Evolutionary conservation across 30 jellyfish, hydroid and myxozoan species (phyloP).

Genomic region (Cassiopea andromeda): DNA sequence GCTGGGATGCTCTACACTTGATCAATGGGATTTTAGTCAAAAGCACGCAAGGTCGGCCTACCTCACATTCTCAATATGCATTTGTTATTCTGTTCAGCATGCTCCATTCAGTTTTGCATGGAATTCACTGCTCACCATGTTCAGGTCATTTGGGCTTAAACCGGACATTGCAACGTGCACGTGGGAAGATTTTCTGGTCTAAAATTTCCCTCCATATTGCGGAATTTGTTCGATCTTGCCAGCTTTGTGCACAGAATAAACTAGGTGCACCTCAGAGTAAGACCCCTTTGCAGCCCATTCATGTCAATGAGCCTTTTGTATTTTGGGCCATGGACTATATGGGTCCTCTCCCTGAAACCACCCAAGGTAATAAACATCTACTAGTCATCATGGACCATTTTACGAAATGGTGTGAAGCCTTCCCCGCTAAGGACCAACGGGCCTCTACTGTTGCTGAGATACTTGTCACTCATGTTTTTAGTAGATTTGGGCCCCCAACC

Average conservation of each 20-base stretch:
- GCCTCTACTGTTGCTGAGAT: conserved; percentile 65
- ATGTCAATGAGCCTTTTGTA: conserved; percentile 55
- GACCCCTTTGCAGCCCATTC: conserved; percentile 31
- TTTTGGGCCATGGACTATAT: conserved; percentile 53
- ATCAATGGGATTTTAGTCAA: conserved; percentile 41
- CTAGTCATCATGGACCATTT: conserved; percentile 67
- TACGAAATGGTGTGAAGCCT: conserved; percentile 74
- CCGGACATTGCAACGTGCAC: background rate
- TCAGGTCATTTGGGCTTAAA: conserved; percentile 8
- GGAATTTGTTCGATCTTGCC: conserved; percentile 2
- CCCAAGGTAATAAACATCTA: conserved; percentile 58
- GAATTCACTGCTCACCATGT: conserved; percentile 31
- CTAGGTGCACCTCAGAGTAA: background rate
- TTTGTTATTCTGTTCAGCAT: conserved; percentile 14
- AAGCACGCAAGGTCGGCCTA: background rate
- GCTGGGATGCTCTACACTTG: conserved; percentile 35
- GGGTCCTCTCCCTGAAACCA: conserved; percentile 61
- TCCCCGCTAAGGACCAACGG: conserved; percentile 42
- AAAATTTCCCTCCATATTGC: conserved; percentile 7
- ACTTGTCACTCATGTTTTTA: conserved; percentile 30
- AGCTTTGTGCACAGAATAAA: conserved; percentile 6
- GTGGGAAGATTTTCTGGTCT: conserved; percentile 7
- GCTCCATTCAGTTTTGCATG: conserved; percentile 7
- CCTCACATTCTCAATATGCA: background rate
- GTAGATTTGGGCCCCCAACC: conserved; percentile 63